Conservation (phyloP, 2,888 invertebrate genomes). For the Carpatolechia fugitivella region DNA sequence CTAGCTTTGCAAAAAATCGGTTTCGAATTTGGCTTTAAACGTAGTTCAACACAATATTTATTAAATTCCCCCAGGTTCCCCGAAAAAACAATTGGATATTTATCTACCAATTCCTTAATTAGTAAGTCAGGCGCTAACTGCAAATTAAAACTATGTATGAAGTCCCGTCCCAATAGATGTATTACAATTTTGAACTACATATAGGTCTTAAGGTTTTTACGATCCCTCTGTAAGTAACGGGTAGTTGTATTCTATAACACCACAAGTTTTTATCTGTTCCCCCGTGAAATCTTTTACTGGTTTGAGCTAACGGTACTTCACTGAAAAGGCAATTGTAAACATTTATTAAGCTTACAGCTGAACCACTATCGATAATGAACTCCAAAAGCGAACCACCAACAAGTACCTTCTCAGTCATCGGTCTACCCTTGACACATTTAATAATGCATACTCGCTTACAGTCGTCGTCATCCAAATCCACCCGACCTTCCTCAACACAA, state of each 20-base stretch:
- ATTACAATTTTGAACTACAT: constrained; percentile 13
- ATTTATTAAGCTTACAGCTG: constrained; percentile 22
- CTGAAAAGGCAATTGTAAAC: constrained; percentile 17
- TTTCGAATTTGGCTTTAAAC: too few species aligned
- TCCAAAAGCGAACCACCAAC: constrained; percentile 17
- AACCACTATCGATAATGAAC: constrained; percentile 25
- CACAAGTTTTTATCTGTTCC: constrained; percentile 16
- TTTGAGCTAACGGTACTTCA: constrained; percentile 16
- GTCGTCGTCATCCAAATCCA: constrained; percentile 20
- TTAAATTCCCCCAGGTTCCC: too few species aligned
- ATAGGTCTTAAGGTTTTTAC: constrained; percentile 5
- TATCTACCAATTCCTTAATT: not conserved
- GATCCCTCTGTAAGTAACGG: constrained; percentile 17
- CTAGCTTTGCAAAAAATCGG: too few species aligned
- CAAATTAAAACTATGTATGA: constrained; percentile 13
- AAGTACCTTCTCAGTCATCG: constrained; percentile 21
- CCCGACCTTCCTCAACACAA: constrained; percentile 17
- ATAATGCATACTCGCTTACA: constrained; percentile 23
- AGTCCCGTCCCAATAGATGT: constrained; percentile 7
- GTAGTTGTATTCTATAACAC: constrained; percentile 12
- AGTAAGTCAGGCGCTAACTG: constrained; percentile 13
- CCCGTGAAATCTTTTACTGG: constrained; percentile 18
- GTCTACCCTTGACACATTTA: constrained; percentile 15
- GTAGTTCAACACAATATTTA: too few species aligned
- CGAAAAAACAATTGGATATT: too few species aligned